Evolutionary conservation across 2,113 vertebrate species (phyloP).

Genomic region (Lagopus muta): DNA sequence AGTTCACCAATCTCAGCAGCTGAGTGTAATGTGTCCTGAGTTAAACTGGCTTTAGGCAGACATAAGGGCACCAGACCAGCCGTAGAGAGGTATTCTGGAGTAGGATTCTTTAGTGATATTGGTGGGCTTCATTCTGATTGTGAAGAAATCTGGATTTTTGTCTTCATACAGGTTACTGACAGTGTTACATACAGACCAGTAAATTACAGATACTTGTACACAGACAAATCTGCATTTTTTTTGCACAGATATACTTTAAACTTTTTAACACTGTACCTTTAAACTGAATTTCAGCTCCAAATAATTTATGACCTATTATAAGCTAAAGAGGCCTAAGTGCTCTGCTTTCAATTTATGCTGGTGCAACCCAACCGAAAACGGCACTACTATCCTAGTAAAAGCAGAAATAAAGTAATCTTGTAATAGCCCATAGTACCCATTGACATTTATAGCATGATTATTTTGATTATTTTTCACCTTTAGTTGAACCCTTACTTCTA

Average conservation of each 20-base stretch:
- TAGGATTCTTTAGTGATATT: background rate
- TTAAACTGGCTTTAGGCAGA: background rate
- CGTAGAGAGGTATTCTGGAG: background rate
- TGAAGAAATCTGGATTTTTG: background rate
- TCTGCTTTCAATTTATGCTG: background rate
- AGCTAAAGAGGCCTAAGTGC: background rate
- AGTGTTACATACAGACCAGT: background rate
- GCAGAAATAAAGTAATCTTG: background rate
- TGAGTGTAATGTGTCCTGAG: background rate
- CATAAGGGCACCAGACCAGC: background rate
- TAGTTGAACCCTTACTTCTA: slow-evolving; percentile 16
- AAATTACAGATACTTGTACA: background rate
- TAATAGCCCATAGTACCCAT: background rate
- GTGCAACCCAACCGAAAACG: background rate
- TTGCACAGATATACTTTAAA: background rate
- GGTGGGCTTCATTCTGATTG: background rate
- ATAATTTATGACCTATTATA: background rate
- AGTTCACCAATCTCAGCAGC: background rate
- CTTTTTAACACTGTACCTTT: background rate
- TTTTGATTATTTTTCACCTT: slow-evolving; percentile 30
- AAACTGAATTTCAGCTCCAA: background rate
- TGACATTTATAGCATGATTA: background rate
- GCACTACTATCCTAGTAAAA: background rate
- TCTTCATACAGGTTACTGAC: background rate
- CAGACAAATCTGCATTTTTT: background rate